phyloP scores from a whole-genome alignment of 2,113 vertebrate species.

The Halcyon senegalensis region DNA sequence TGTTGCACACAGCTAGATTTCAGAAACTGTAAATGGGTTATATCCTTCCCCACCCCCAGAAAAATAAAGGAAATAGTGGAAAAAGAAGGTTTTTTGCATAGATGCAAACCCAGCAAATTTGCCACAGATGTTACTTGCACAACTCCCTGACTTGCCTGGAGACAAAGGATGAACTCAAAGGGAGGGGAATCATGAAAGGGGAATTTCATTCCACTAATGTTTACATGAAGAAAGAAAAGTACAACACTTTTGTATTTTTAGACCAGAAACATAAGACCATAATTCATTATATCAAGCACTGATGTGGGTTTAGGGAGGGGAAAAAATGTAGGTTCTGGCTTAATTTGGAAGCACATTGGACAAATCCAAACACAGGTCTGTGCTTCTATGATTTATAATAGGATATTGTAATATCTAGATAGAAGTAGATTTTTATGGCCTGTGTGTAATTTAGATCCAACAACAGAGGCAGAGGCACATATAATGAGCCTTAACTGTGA shows the following conservation, averaged over 20 bases:
- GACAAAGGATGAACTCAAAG: background rate
- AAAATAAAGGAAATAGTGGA: background rate
- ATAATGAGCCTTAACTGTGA: conserved; percentile 20
- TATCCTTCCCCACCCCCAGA: background rate
- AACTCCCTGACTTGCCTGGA: background rate
- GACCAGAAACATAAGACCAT: background rate
- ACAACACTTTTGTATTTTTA: background rate
- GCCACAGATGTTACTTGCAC: background rate
- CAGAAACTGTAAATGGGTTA: background rate
- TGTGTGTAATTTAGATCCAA: background rate
- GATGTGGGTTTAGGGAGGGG: background rate
- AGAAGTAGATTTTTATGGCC: background rate
- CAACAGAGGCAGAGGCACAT: background rate
- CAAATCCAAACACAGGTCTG: background rate
- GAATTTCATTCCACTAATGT: background rate
- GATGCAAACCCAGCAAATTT: background rate
- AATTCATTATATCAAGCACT: background rate
- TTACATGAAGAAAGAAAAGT: background rate
- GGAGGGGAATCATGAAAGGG: background rate
- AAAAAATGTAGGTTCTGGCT: background rate
- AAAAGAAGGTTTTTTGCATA: background rate
- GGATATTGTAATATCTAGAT: background rate
- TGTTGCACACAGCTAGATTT: background rate
- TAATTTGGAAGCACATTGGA: background rate
- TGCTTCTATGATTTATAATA: background rate